These are phyloP conservation scores for Isoperla grammatica DNA, from an alignment of 2,888 invertebrate species.

Conservation along the genomic window DNA sequence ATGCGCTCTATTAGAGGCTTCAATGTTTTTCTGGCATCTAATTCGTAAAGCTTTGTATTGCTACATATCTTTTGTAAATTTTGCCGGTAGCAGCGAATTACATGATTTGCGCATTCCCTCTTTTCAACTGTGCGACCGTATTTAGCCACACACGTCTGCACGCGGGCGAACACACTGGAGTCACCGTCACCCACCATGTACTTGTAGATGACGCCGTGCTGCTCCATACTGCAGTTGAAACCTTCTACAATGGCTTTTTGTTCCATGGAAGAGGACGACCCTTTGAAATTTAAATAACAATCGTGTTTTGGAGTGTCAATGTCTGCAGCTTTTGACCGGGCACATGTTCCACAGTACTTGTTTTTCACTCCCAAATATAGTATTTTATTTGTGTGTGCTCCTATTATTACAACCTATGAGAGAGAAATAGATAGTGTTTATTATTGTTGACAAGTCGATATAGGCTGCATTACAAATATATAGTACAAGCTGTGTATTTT, in stretches of 20 bases:
- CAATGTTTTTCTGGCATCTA: neutral
- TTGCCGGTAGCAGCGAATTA: constrained; percentile 17
- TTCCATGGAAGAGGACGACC: constrained; percentile 28
- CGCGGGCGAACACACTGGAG: constrained; percentile 23
- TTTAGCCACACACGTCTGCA: constrained; percentile 11
- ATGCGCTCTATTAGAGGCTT: neutral
- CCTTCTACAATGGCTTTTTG: constrained; percentile 28
- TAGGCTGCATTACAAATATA: no score
- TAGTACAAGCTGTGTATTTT: no score
- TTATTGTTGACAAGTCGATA: no score
- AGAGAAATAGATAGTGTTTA: no score
- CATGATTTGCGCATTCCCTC: constrained; percentile 29
- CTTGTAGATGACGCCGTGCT: constrained; percentile 26
- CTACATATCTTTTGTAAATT: neutral
- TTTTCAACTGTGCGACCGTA: constrained; percentile 25
- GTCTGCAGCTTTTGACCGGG: neutral
- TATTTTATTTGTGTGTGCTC: no score
- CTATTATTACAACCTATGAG: no score
- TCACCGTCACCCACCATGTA: constrained; percentile 31
- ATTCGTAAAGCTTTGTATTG: neutral
- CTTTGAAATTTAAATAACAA: neutral
- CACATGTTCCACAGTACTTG: constrained; percentile 7
- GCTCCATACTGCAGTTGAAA: constrained; percentile 24
- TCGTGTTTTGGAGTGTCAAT: neutral
- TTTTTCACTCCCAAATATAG: no score